Evolutionary conservation across 2,113 vertebrate species (phyloP).

Genomic region (Bujurquina vittata): DNA sequence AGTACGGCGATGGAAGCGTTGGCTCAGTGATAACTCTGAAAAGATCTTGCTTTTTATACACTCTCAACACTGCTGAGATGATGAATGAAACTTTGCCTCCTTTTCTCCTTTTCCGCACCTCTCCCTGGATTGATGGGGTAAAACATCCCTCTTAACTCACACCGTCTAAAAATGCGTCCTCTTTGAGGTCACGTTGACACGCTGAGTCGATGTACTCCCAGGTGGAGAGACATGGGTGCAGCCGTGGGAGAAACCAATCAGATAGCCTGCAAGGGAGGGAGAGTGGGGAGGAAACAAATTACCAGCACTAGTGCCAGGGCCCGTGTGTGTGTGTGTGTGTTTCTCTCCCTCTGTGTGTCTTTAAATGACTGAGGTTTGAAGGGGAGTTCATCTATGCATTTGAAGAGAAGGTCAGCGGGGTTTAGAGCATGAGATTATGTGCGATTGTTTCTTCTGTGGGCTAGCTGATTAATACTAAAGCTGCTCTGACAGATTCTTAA

Average conservation of each 20-base stretch:
- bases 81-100: constrained; percentile 60
- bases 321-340: constrained; percentile 1
- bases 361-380: constrained; percentile 62
- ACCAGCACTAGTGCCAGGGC: background rate
- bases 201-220: constrained; percentile 63
- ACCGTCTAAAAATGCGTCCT: constrained; percentile 49
- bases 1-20: constrained; percentile 62
- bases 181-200: constrained; percentile 69
- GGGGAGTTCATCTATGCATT: constrained; percentile 66
- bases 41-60: constrained; percentile 61
- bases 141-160: constrained; percentile 21
- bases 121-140: constrained; percentile 44
- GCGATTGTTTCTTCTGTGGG: constrained; percentile 71
- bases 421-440: constrained; percentile 75
- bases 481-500: constrained; percentile 74
- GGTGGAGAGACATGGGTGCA: constrained; percentile 66
- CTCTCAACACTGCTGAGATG: constrained; percentile 59
- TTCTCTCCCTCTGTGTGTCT: constrained; percentile 28
- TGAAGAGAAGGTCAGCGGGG: constrained; percentile 73
- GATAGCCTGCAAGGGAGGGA: constrained; percentile 32
- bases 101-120: constrained; percentile 6
- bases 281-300: constrained; percentile 22
- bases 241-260: constrained; percentile 58
- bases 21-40: constrained; percentile 68
- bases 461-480: constrained; percentile 76